phyloP scores from a whole-genome alignment of 2,888 invertebrate species.

The Apamea sordens region DNA sequence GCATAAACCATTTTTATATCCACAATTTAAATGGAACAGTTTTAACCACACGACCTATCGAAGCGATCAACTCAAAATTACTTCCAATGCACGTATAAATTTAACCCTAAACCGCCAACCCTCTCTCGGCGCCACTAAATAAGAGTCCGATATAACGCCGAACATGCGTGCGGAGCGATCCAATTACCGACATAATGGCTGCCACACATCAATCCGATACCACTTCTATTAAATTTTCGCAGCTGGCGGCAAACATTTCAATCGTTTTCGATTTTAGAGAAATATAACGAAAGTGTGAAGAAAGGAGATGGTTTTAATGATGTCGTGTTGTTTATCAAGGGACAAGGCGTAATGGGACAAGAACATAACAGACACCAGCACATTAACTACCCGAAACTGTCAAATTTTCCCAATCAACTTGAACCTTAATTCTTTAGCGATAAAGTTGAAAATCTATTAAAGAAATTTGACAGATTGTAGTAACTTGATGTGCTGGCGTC shows the following conservation, averaged over 20 bases:
- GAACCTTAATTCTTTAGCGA: no score
- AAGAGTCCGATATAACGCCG: conserved; percentile 49
- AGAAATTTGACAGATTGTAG: no score
- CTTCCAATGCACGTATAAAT: conserved; percentile 44
- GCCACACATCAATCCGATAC: conserved; percentile 57
- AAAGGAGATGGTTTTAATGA: background rate
- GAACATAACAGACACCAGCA: no score
- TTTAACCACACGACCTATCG: background rate
- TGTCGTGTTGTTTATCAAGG: background rate
- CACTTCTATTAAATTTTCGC: conserved; percentile 52
- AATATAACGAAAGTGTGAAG: background rate
- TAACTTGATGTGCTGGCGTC: no score
- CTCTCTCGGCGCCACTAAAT: conserved; percentile 46
- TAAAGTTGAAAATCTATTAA: no score
- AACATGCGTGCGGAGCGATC: conserved; percentile 48
- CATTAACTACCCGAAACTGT: no score
- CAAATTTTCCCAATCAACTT: no score
- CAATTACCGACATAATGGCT: conserved; percentile 56
- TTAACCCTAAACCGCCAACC: conserved; percentile 28
- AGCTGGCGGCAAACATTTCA: conserved; percentile 23
- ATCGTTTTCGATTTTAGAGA: conserved; percentile 12
- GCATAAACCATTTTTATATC: background rate
- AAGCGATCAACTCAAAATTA: conserved; percentile 23
- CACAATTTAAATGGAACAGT: background rate
- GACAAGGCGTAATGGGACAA: background rate